Percentiles rank a stretch among this genome's conserved stretches.
Conservation (phyloP, 2,797 vertebrate species). For the Uromys caudimaculatus region DNA sequence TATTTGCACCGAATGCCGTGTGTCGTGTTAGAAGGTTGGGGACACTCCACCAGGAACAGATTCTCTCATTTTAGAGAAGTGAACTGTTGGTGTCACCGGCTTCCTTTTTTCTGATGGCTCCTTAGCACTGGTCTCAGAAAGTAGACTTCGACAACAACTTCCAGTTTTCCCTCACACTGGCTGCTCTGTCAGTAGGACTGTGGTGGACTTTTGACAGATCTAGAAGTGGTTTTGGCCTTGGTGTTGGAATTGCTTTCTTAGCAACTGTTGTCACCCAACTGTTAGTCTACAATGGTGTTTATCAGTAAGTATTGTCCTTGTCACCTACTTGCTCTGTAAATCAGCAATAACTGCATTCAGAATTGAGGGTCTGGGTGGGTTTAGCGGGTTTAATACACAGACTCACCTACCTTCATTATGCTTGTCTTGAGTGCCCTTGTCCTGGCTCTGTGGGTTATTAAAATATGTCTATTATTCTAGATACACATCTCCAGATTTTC, state of each 20-base stretch:
- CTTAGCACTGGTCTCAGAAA: slow-evolving; percentile 93
- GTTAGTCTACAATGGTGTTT: slow-evolving; percentile 96
- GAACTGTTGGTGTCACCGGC: not conserved
- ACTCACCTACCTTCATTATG: slow-evolving; percentile 28
- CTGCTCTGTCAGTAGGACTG: slow-evolving; percentile 95
- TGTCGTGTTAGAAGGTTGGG: slow-evolving; percentile 29
- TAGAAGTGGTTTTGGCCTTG: slow-evolving; percentile 95
- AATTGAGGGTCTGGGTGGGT: slow-evolving; percentile 41
- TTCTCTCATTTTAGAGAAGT: slow-evolving; percentile 61
- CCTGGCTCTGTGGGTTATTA: slow-evolving; percentile 16
- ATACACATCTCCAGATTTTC: slow-evolving; percentile 96
- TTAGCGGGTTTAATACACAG: slow-evolving; percentile 3
- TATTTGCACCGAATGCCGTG: not conserved
- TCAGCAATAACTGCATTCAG: slow-evolving; percentile 43
- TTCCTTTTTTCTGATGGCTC: slow-evolving; percentile 78
- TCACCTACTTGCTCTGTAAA: slow-evolving; percentile 52
- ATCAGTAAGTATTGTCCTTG: slow-evolving; percentile 92
- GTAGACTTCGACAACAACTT: slow-evolving; percentile 98
- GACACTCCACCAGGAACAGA: not conserved
- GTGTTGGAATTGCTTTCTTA: slow-evolving; percentile 93
- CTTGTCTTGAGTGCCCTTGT: slow-evolving; percentile 20
- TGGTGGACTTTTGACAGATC: slow-evolving; percentile 99
- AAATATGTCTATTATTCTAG: slow-evolving; percentile 84
- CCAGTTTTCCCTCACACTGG: slow-evolving; percentile 96
- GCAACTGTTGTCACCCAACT: slow-evolving; percentile 95